Evolutionary conservation across 2,113 vertebrate species (phyloP), one percentile per base, ranked within the genome.

Genomic region (Oncorhynchus tshawytscha): DNA sequence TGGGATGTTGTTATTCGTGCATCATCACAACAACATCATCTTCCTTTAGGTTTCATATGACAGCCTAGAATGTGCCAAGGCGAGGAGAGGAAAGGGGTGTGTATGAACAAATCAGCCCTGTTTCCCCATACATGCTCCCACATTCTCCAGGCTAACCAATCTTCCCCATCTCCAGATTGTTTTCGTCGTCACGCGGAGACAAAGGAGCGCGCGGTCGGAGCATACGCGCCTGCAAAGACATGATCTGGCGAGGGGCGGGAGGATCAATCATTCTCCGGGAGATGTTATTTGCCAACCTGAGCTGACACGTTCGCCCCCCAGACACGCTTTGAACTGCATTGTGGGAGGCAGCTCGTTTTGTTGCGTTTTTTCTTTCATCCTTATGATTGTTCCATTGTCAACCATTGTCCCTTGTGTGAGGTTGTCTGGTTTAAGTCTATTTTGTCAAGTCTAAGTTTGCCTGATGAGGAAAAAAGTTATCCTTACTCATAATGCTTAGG

Each of bases 251-350:
- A 80, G 67, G 69, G 12, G 71, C 66, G 78, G 76, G 81, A 78
- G 70, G 85, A 90, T 88, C 84, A 84, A 86, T 88, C 82, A 51
- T 11, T 18, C 59, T 45, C 62, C 31, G 27, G 48, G 62, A 72
- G 62, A 59, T 39, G 12, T 72, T 45, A n/a, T 49, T 2, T n/a
- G 15, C 39, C 80, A 70, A 85, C 88, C 78, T 86, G 89, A 87
- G 77, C 81, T 13, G 73, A 85, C 89, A 90, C 1, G 89, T 85
- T 27, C 65, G 51, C 65, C 74, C 49, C 70, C 70, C 5, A 20
- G 3, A 29, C 25, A 15, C 59, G 76, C 83, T 86, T 88, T 88
- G 85, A 87, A 88, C 27, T 80, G 85, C 86, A 77, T 82, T 84
- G 84, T 88, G 88, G 85, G 85, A 89, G 89, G 81, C 77, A 13